These are phyloP conservation scores for Spheniscus humboldti DNA, from an alignment of 2,797 vertebrate species.

Conservation along the genomic window DNA sequence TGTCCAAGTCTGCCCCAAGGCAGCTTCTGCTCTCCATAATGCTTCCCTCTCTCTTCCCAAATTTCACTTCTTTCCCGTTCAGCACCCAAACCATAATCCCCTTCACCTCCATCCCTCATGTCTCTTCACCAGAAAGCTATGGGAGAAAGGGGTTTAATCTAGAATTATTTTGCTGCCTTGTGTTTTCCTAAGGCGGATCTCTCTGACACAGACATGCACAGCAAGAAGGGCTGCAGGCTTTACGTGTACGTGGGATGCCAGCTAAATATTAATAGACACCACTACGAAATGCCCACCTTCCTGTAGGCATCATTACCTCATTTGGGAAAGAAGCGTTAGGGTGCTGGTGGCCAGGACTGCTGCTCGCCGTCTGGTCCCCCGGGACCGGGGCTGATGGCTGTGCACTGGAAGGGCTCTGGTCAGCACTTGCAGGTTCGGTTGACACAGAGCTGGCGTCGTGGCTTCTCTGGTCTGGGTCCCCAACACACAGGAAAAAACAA, in stretches of 20 bases:
- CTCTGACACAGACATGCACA: background rate
- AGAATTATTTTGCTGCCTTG: background rate
- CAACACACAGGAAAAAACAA: background rate
- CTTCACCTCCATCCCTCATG: background rate
- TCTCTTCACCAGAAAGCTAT: background rate
- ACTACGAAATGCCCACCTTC: background rate
- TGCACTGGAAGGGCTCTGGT: background rate
- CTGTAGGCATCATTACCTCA: background rate
- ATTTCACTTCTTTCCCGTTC: background rate
- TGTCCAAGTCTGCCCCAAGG: background rate
- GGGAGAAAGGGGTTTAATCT: background rate
- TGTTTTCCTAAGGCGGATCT: background rate
- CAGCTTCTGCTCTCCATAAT: background rate
- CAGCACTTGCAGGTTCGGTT: background rate
- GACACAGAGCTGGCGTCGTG: fast-evolving
- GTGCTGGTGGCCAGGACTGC: background rate
- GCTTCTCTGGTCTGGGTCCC: background rate
- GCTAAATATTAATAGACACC: background rate
- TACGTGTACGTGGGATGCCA: fast-evolving
- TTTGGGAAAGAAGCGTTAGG: background rate
- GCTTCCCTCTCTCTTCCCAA: background rate
- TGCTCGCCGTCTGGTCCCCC: background rate
- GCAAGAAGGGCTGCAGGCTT: background rate
- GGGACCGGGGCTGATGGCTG: background rate
- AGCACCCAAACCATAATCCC: background rate